Base-by-base conservation (phyloP, 2,797 vertebrate species). In the Anguilla marmorata region DNA sequence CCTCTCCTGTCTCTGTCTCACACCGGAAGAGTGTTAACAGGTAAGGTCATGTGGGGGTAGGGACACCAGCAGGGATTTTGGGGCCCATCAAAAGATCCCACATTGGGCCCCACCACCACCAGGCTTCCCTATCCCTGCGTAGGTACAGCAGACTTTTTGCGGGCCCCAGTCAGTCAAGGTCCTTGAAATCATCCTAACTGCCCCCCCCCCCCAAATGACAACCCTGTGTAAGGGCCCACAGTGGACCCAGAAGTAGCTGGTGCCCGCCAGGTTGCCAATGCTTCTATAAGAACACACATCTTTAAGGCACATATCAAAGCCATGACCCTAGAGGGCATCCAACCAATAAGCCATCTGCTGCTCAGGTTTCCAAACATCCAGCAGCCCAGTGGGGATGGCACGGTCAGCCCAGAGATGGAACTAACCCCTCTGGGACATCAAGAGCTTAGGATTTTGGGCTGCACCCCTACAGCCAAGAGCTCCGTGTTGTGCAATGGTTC, bases 321-420 rank as follows among this genome's bases (percentile, higher is more conserved):
- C 27, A 0, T 72, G n/a, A 33, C 66, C 66, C 7, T 72, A 33
- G n/a, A 72, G 66, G 66, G 66, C 66, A 72, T 72, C 66, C 66
- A 30, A 72, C 66, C 66, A 72, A 72, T 72, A 19, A 72, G n/a
- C 66, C 66, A 72, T 72, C 66, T 72, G 66, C 66, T 72, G 27
- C 27, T 72, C 66, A 8, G 27, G 6, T 33, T 72, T 12, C 66
- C 66, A 27, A 2, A 27, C 27, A 12, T 33, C 21, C 66, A 30
- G 66, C 27, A 30, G 66, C 66, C 66, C 30, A 27, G 66, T 72
- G 27, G 21, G 66, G 9, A 8, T 30, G 66, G 27, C 66, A 72
- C 8, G n/a, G 66, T 72, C 66, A 30, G 66, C 2, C 66, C 27
- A 12, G 66, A 72, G 27, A 1, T 72, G 66, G 66, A 33, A 27